phyloP scores from a whole-genome alignment of 2,113 vertebrate genomes.

The Mustela nigripes region DNA sequence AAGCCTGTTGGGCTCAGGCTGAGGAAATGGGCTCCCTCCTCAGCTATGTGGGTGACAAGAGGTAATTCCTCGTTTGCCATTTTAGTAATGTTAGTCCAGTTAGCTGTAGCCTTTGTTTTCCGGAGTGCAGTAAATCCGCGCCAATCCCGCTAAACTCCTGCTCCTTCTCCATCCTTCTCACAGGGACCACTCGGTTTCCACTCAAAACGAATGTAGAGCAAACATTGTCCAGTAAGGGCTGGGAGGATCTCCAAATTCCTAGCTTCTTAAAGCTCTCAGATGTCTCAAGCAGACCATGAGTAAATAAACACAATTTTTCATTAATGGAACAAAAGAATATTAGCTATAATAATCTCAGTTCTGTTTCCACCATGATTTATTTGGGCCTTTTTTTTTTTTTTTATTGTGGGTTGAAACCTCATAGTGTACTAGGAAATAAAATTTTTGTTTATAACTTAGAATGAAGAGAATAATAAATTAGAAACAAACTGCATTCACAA shows the following conservation, averaged over 20 bases:
- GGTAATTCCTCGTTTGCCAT: neutral
- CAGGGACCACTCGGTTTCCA: neutral
- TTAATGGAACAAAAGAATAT: neutral
- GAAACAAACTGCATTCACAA: neutral
- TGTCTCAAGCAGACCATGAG: neutral
- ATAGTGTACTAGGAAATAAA: neutral
- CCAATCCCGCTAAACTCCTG: neutral
- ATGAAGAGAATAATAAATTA: neutral
- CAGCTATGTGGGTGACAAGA: neutral
- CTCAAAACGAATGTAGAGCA: neutral
- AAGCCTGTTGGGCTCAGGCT: neutral
- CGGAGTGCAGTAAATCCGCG: too few species aligned
- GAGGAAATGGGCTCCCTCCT: neutral
- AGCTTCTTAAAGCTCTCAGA: neutral
- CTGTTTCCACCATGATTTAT: neutral
- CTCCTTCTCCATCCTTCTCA: neutral
- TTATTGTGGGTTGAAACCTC: neutral
- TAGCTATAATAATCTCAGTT: neutral
- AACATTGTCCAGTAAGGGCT: neutral
- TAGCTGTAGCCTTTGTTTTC: neutral
- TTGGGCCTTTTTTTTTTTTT: neutral
- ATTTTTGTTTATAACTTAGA: neutral
- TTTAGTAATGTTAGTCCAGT: neutral
- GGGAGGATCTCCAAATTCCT: neutral
- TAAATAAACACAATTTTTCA: neutral